Evolutionary conservation across 2,888 invertebrate genomes (phyloP).

Genomic region (Zygogramma bicolorata): DNA sequence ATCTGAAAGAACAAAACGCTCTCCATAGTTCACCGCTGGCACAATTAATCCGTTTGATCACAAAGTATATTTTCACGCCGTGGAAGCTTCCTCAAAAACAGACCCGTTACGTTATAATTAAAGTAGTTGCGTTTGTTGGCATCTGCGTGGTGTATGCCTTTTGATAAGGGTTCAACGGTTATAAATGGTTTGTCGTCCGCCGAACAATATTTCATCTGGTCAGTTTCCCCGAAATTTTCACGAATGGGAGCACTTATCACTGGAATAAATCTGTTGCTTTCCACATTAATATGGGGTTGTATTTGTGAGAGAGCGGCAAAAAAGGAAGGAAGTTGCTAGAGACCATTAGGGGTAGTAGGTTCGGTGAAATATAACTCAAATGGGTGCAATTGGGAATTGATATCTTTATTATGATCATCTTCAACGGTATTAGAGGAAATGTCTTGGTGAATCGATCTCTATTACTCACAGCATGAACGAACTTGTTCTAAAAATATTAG

Average conservation of each 20-base stretch:
- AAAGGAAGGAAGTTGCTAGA: neutral
- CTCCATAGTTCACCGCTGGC: neutral
- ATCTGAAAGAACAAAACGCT: neutral
- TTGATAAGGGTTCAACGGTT: constrained; percentile 22
- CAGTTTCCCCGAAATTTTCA: constrained; percentile 22
- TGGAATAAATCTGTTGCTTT: constrained; percentile 24
- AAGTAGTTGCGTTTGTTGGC: neutral
- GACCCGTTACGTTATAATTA: neutral
- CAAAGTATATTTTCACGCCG: neutral
- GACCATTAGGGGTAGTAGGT: neutral
- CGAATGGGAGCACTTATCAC: constrained; percentile 20
- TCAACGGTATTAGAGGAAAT: too few relatives aligned
- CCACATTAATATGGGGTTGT: constrained; percentile 10
- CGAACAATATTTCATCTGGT: constrained; percentile 17
- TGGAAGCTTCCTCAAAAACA: neutral
- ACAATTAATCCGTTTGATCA: neutral
- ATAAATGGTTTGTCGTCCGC: constrained; percentile 17
- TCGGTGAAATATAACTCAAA: neutral
- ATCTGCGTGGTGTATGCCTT: neutral
- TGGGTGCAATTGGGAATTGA: too few relatives aligned
- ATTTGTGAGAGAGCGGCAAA: constrained; percentile 5
- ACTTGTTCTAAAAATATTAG: too few relatives aligned
- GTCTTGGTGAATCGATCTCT: too few relatives aligned
- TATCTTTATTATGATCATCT: too few relatives aligned
- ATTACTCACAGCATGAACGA: too few relatives aligned